Evolutionary conservation across 2,888 invertebrate genomes (phyloP), one percentile per base, ranked within the genome.

Genomic region (Leucophenga montana): DNA sequence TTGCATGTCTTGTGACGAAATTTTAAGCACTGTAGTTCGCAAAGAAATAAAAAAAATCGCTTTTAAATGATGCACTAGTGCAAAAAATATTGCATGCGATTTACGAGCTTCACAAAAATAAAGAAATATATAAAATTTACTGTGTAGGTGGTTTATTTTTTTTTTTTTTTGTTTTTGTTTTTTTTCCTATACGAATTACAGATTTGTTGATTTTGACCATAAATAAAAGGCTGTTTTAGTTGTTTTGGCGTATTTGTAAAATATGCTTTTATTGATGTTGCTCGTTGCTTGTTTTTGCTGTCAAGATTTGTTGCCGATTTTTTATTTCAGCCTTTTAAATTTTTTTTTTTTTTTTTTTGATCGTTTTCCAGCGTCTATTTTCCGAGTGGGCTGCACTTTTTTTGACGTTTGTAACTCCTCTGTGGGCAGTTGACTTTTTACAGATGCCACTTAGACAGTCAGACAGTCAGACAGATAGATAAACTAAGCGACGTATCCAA

Each of bases 121-220:
- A 39, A 39, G 8, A 39, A 39, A 39, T 11, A 39, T 11, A 5
- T 5, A 39, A 39, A 39, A 39, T 1, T 39, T 11, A 8, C 8
- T 39, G 39, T 39, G 50, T 50, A 50, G 50, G 50, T 50, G 50
- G 50, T 6, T 1, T 50, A 2, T 50, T 50, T 50, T 50, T 50
- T 50, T n/a, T n/a, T n/a, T n/a, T 6, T 16, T 16, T 50, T n/a
- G 50, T 6, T 1, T 50, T 4, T 50, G 5, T 50, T 50, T 50
- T 50, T 6, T 16, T 16, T 50, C 13, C 31, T 62, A 1, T 62
- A 46, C 44, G 62, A 46, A 46, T 62, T 62, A 62, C 62, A 20
- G 44, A n/a, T 62, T 48, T 57, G 57, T 27, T 67, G 67, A 56
- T 56, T 39, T 59, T 67, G 67, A 67, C 67, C 67, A 67, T 67